Base-by-base conservation (phyloP, 2,797 vertebrate genomes). In the Scomberomorus guttatus region DNA sequence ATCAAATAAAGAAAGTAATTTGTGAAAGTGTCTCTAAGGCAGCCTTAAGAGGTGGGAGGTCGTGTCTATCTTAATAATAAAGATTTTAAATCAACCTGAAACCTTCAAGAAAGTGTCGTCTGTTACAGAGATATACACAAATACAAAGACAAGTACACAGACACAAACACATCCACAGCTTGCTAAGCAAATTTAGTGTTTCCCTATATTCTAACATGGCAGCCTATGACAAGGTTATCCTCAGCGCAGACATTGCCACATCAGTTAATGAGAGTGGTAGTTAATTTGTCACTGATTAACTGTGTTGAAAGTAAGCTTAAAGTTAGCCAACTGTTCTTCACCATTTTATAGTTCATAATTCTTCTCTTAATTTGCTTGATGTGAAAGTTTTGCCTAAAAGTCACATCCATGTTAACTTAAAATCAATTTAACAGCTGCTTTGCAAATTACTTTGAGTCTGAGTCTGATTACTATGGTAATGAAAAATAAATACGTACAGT, bases 161-260 rank as follows among this genome's bases (percentile, higher is more conserved):
- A 84, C 72, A 56, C 18, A 59, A 48, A 81, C 63, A 81, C 63
- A 68, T 56, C 63, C 56, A 79, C 59, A 83, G 89, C 78, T 83
- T 78, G 67, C 69, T 15, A 75, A 59, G 79, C 81, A 87, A 74
- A 71, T 82, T 90, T 78, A 89, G 87, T 77, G 87, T 74, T 86
- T 84, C 84, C 66, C 58, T 44, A 3, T 5, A 6, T 75, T 50
- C 46, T 50, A 3, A 50, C 7, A 50, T 50, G 12, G 46, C 46
- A 48, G 6, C 17, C 44, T 48, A 6, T 6, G 17, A 17, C 2
- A 17, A 48, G 10, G 6, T 32, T 32, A 32, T 48, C 29, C 3
- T 29, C 24, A 51, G 44, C 15, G 20, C 29, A 37, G 34, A 10
- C 39, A 39, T 13, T 39, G 12, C 3, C 10, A 59, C 9, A 58